Evolutionary conservation across 1,140 invertebrate species (phyloP).

Genomic region (Cyphomyrmex costatus): DNA sequence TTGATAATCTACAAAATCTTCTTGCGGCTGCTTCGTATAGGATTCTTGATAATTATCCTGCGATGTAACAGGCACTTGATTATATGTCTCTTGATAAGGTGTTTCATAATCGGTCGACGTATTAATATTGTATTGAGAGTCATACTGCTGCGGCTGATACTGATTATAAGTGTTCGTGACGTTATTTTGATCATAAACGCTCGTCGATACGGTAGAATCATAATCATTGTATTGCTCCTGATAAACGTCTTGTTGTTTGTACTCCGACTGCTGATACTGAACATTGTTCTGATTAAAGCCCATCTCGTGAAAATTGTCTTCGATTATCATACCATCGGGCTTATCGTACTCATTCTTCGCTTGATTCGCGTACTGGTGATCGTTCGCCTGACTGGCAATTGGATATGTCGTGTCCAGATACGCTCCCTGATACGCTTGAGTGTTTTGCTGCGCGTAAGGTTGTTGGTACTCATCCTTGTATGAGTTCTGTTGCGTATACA

Average conservation of each 20-base stretch:
- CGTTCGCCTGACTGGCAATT: constrained; percentile 64
- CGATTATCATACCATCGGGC: constrained; percentile 74
- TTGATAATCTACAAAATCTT: constrained; percentile 75
- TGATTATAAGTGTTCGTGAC: constrained; percentile 76
- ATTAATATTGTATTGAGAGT: constrained; percentile 81
- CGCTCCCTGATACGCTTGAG: constrained; percentile 72
- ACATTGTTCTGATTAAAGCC: constrained; percentile 80
- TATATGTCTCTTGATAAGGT: constrained; percentile 75
- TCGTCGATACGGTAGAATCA: constrained; percentile 71
- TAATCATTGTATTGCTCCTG: constrained; percentile 78
- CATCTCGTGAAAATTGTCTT: constrained; percentile 79
- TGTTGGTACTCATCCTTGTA: constrained; percentile 81
- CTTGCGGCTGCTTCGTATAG: constrained; percentile 76
- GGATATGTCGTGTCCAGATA: constrained; percentile 71
- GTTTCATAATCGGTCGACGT: constrained; percentile 78
- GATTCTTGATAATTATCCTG: constrained; percentile 75
- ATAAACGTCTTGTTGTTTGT: constrained; percentile 73
- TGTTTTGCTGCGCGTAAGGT: constrained; percentile 73
- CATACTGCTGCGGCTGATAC: constrained; percentile 77
- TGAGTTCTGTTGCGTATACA: constrained; percentile 80
- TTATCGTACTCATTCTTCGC: constrained; percentile 79
- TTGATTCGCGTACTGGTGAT: constrained; percentile 66
- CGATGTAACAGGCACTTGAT: constrained; percentile 71
- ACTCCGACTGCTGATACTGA: constrained; percentile 72
- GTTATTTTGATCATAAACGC: constrained; percentile 79